Conservation (phyloP, 2,113 vertebrate genomes). For the Chitala chitala region DNA sequence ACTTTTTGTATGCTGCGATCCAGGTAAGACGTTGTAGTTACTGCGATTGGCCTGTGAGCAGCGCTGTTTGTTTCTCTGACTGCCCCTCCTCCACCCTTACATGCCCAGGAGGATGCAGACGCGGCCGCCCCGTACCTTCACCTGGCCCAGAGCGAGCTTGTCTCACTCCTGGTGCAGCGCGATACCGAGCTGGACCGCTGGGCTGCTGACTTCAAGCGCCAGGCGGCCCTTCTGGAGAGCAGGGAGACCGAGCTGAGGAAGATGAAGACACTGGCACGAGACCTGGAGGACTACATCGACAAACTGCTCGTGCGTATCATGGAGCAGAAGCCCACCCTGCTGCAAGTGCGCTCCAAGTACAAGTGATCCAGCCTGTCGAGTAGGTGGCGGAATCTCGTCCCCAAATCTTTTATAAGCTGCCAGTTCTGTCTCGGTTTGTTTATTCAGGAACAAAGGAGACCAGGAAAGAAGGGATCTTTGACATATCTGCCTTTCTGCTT, state of each 20-base stretch:
- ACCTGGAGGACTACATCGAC: slow-evolving; percentile 96
- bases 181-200: slow-evolving; percentile 75
- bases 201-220: slow-evolving; percentile 56
- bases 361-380: slow-evolving; percentile 38
- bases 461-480: not conserved
- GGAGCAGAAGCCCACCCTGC: slow-evolving; percentile 87
- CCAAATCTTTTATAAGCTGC: not conserved
- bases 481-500: not conserved
- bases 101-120: slow-evolving; percentile 53
- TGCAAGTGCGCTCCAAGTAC: slow-evolving; percentile 75
- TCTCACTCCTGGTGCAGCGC: slow-evolving; percentile 82
- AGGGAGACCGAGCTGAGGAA: slow-evolving; percentile 74
- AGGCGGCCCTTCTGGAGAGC: slow-evolving; percentile 57
- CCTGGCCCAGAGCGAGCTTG: slow-evolving; percentile 91
- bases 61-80: not conserved
- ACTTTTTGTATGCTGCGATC: too few species aligned
- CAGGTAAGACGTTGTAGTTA: too few species aligned
- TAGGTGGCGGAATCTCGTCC: not conserved
- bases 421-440: not conserved
- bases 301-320: slow-evolving; percentile 91
- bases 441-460: not conserved
- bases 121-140: slow-evolving; percentile 75
- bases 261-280: slow-evolving; percentile 77
- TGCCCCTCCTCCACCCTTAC: not conserved
- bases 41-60: too few species aligned